Base-by-base conservation (phyloP, 2,113 vertebrate genomes). In the Erythrocebus patas region DNA sequence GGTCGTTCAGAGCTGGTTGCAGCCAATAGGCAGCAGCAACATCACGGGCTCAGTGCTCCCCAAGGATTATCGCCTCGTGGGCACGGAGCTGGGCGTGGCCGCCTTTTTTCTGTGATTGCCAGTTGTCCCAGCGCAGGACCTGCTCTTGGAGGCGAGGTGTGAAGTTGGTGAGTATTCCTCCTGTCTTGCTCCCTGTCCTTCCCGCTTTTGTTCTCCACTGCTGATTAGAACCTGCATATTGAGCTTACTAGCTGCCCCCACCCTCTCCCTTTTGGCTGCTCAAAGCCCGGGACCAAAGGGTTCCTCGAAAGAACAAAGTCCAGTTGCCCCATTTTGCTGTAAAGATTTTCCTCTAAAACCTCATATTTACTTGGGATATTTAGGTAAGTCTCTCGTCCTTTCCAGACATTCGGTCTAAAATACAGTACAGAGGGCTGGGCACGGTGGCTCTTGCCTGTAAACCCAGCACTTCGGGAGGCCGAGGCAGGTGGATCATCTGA, bases 161-260 rank as follows among this genome's bases (percentile, higher is more conserved):
- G 11, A 1, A 7, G 32, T 22, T 0, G 17, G 59, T 75, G 52
- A n/a, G 75, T 38, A 2, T 25, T 40, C 45, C n/a, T 78, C 6
- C 14, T 3, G 4, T 20, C 23, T 32, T 4, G 18, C 66, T 48
- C 25, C 20, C 0, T 40, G 50, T 0, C 0, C 2, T 38, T 11
- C 32, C 35, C 57, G 3, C 10, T 18, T 68, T 22, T 30, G 20
- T 12, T 40, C 72, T 86, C 40, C 2, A 0, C 30, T 4, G 4
- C 11, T 27, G 72, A n/a, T 22, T 14, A 5, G 30, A 18, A n/a
- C 20, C 18, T 1, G 3, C 16, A 7, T 4, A 0, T n/a, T 2
- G 5, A 8, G 35, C 32, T 1, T 4, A 0, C 16, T 20, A 3
- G 9, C 5, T 2, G 18, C 12, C 4, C 22, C 11, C 38, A 16